Base-by-base conservation (phyloP, 2,797 vertebrate genomes). In the Decapterus maruadsi region DNA sequence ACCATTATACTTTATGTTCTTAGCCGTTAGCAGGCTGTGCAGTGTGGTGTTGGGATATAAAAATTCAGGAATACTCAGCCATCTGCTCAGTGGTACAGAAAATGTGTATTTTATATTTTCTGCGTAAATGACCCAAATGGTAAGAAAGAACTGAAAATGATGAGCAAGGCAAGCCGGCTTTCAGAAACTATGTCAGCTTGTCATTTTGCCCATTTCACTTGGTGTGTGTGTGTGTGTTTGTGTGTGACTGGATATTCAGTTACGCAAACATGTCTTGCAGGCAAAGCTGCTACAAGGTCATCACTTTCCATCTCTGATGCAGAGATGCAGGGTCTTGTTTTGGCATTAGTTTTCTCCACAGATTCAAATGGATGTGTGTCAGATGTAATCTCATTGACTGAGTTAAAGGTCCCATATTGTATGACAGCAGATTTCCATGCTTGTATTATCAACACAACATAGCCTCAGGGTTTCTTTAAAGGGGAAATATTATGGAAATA, bases 21-120 rank as follows among this genome's bases (percentile, higher is more conserved):
- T 73, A 83, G 74, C 85, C 80, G 83, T 90, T 82, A 88, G 64
- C 79, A 34, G 66, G 65, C 86, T 73, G 85, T 67, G 69, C 70
- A 62, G 59, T 34, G 69, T 31, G 55, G 22, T 53, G 13, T 40
- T 8, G 46, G 42, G 68, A 68, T 16, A 79, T 87, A 71, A 71
- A 80, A 88, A 61, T 72, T 34, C 53, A 54, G 40, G 22, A 77
- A 64, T 51, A 80, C 67, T 69, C 20, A 69, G 57, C 87, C 79
- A 92, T 90, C 87, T 89, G 84, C 82, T 85, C 72, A 22, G 57
- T 61, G 20, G 68, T 68, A 65, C 70, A 82, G 51, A 67, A 80
- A 82, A 50, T 76, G 46, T 75, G 64, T 50, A 50, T 70, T 75
- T 81, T 72, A 64, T 68, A 59, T 45, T 70, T 72, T 69, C 13